Conservation (phyloP, 1,140 invertebrate genomes). For the Campoletis sonorensis region DNA sequence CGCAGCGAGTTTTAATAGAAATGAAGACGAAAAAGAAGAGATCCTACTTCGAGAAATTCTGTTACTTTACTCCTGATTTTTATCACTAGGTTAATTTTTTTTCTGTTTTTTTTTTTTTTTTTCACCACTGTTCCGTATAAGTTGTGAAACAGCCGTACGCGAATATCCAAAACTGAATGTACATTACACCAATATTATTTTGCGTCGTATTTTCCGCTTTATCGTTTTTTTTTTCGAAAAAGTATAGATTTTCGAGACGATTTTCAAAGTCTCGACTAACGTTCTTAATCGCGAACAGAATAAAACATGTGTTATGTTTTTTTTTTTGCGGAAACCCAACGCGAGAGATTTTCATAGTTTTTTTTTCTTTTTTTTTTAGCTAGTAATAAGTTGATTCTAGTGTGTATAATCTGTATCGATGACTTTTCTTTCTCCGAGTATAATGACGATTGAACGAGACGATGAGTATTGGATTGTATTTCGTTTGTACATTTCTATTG, state of each 20-base stretch:
- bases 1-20: conserved; percentile 47
- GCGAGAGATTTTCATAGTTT: too few relatives aligned
- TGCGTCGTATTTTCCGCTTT: too few relatives aligned
- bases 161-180: too few relatives aligned
- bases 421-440: neutral
- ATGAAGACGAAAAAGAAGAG: neutral
- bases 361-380: neutral
- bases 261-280: too few relatives aligned
- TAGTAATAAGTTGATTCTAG: conserved; percentile 27
- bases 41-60: neutral
- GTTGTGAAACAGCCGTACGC: too few relatives aligned
- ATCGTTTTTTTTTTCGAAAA: too few relatives aligned
- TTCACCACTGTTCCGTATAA: too few relatives aligned
- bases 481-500: conserved; percentile 65
- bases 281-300: too few relatives aligned
- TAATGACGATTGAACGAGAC: neutral
- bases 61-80: neutral
- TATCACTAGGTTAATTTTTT: neutral
- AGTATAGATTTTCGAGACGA: too few relatives aligned
- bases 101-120: conserved; percentile 23
- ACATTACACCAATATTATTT: too few relatives aligned
- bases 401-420: neutral
- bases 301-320: too few relatives aligned
- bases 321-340: too few relatives aligned
- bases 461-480: conserved; percentile 57